A percentile compares a stretch with the other conserved stretches of the same genome.
Evolutionary conservation across 2,113 vertebrate genomes (phyloP).

Genomic region (Gymnarchus niloticus): DNA sequence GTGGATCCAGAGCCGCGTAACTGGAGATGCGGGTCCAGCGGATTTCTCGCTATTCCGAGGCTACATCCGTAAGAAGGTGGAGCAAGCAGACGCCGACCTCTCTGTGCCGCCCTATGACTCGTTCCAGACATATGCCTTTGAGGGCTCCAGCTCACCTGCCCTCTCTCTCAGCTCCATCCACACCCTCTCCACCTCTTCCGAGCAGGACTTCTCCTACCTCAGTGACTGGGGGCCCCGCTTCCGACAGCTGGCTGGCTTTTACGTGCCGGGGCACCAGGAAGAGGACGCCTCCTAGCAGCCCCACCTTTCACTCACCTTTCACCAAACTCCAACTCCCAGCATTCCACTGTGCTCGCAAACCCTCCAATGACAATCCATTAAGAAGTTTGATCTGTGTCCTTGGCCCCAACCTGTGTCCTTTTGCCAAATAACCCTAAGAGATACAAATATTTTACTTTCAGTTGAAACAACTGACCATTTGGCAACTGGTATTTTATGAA

Average conservation of each 20-base stretch:
- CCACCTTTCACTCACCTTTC: slow-evolving; percentile 15
- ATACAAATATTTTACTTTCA: background rate
- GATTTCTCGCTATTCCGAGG: slow-evolving; percentile 93
- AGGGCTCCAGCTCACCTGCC: slow-evolving; percentile 81
- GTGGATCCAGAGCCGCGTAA: slow-evolving; percentile 65
- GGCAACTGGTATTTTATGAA: background rate
- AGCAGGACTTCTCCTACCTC: slow-evolving; percentile 96
- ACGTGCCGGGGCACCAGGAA: slow-evolving; percentile 72
- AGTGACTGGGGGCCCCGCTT: slow-evolving; percentile 90
- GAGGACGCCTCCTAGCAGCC: slow-evolving; percentile 76
- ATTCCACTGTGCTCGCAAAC: slow-evolving; percentile 14
- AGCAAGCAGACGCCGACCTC: slow-evolving; percentile 85
- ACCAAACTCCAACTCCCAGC: slow-evolving; percentile 20
- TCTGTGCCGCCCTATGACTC: slow-evolving; percentile 96
- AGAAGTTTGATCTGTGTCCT: background rate
- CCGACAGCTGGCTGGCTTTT: slow-evolving; percentile 88
- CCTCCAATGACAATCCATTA: slow-evolving; percentile 1
- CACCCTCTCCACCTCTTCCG: slow-evolving; percentile 81
- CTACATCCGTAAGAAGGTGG: slow-evolving; percentile 94
- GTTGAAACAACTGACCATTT: background rate
- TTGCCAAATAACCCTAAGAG: background rate
- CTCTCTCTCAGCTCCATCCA: slow-evolving; percentile 93
- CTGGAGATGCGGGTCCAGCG: slow-evolving; percentile 50
- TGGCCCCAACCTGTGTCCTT: background rate
- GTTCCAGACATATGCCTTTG: slow-evolving; percentile 97